phyloP scores from a whole-genome alignment of 2,797 vertebrate genomes.

The Phaenicophaeus curvirostris region DNA sequence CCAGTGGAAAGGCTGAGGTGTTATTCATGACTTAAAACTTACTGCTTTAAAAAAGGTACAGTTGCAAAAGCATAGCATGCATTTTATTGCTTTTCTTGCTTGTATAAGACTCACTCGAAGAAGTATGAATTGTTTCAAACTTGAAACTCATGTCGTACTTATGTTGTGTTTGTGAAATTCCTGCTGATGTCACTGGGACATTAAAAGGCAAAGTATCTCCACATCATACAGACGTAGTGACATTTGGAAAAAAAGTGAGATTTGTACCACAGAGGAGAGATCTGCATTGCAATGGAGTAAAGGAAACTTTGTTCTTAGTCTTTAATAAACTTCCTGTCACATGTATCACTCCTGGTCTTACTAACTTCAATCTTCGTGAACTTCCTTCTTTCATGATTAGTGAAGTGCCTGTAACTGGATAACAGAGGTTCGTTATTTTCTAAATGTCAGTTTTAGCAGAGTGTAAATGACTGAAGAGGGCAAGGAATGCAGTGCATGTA shows the following conservation, averaged over 20 bases:
- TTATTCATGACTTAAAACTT: background rate
- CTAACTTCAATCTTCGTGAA: constrained; percentile 19
- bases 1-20: background rate
- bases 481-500: background rate
- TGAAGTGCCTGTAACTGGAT: constrained; percentile 32
- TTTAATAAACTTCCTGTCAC: constrained; percentile 58
- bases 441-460: constrained; percentile 42
- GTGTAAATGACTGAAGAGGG: constrained; percentile 5
- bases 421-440: constrained; percentile 52
- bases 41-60: background rate
- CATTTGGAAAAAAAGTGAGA: background rate
- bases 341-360: background rate
- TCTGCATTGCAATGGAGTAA: background rate
- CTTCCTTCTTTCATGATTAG: constrained; percentile 60
- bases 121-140: background rate
- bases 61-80: background rate
- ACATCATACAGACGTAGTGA: background rate
- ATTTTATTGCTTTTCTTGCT: background rate
- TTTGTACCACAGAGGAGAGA: constrained; percentile 7
- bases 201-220: background rate
- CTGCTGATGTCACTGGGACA: constrained; percentile 17
- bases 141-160: background rate
- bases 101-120: background rate
- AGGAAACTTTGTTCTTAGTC: constrained; percentile 46
- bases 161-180: background rate